Conservation (phyloP, 2,888 invertebrate species). For the Eumacrocentrus americanus region DNA sequence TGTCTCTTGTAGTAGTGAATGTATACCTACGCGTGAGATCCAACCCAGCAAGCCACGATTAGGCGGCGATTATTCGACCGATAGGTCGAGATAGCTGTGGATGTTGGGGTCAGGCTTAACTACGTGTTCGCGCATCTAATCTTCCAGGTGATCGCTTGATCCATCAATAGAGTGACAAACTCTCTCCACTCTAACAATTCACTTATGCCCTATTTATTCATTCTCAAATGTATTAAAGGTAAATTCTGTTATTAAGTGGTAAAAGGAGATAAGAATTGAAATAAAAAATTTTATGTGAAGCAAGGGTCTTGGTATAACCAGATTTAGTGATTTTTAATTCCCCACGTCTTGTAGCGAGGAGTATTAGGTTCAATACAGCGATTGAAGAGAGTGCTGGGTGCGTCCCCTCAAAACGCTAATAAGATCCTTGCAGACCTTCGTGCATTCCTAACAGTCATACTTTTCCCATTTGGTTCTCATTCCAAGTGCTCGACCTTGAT, state of each 20-base stretch:
- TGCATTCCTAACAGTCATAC: constrained; percentile 48
- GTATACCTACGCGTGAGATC: no score
- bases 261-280: not conserved
- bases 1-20: no score
- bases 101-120: no score
- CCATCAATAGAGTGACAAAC: constrained; percentile 19
- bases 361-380: constrained; percentile 43
- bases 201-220: no score
- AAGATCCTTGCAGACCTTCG: constrained; percentile 52
- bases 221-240: no score
- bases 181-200: no score
- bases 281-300: not conserved
- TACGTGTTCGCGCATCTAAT: constrained; percentile 27
- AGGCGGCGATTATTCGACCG: no score
- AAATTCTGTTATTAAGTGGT: no score
- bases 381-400: constrained; percentile 23
- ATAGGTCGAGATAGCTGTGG: no score
- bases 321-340: constrained; percentile 60
- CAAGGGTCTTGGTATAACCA: constrained; percentile 41
- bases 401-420: constrained; percentile 54
- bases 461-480: constrained; percentile 39
- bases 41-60: no score
- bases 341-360: no score
- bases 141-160: constrained; percentile 20
- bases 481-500: constrained; percentile 43